Conservation (phyloP, 2,797 vertebrate genomes). For the Micromesistius poutassou region DNA sequence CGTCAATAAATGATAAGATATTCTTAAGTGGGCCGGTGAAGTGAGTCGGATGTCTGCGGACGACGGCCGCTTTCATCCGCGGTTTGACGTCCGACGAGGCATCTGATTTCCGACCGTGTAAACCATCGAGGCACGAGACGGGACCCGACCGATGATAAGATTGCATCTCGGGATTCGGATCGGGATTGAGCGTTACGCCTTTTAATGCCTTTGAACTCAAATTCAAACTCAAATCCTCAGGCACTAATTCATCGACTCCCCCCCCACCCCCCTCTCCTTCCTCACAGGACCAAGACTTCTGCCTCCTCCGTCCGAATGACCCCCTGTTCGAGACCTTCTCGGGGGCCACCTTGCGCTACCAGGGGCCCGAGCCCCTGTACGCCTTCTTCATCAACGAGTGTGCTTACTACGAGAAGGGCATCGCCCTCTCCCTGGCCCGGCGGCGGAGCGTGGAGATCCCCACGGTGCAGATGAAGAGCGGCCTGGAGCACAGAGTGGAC, state of each 20-base stretch:
- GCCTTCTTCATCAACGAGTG: slow-evolving; percentile 83
- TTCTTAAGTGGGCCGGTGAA: neutral
- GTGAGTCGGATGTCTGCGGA: neutral
- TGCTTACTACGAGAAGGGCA: slow-evolving; percentile 78
- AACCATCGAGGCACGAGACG: neutral
- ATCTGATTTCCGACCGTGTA: neutral
- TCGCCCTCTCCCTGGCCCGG: slow-evolving; percentile 71
- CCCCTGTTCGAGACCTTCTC: slow-evolving; percentile 78
- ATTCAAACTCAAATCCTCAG: neutral
- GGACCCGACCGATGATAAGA: neutral
- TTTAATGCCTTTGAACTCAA: neutral
- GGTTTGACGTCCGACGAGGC: neutral
- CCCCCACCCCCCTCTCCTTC: neutral
- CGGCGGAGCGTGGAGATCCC: slow-evolving; percentile 60
- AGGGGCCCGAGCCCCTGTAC: slow-evolving; percentile 66
- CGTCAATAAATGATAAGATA: neutral
- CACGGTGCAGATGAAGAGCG: slow-evolving; percentile 47
- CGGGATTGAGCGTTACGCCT: neutral
- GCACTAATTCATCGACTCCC: too few relatives aligned
- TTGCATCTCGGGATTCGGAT: neutral
- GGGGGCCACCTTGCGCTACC: slow-evolving; percentile 69
- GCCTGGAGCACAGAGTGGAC: slow-evolving; percentile 21
- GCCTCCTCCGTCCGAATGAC: slow-evolving; percentile 69
- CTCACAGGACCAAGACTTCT: slow-evolving; percentile 76
- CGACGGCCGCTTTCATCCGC: neutral